Evolutionary conservation across 2,113 vertebrate genomes (phyloP), one percentile per base, ranked within the genome.

Genomic region (Salvelinus sp.): DNA sequence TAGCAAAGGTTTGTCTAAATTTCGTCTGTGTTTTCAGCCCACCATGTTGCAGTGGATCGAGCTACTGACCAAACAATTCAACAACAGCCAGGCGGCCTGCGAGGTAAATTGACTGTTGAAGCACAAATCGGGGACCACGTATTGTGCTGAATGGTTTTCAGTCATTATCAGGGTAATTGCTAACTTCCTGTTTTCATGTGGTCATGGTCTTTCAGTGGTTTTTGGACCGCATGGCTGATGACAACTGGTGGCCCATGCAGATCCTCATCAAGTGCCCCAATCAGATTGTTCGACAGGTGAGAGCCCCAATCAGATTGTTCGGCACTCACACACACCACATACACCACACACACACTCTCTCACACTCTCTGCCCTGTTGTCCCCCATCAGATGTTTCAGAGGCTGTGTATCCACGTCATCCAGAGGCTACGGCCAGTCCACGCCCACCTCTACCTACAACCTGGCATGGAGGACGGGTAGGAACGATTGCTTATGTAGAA

Each of bases 191-290:
- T 60, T 65, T 25, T 66, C 13, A 82, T 91, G 87, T 76, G 7
- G 7, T 85, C 80, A 74, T 67, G 57, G 12, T 64, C 22, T 74
- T 89, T 82, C 90, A 99, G 98, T 99, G 98, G 98, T 99, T 99
- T 93, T 92, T 99, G 92, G 98, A 99, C 82, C 95, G 96, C 33
- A 99, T 99, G 98, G 98, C 98, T 76, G 97, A 99, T 82, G 97
- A 99, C 90, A 98, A 99, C 92, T 99, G 97, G 98, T 99, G 98
- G 98, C 98, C 98, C 66, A 99, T 99, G 98, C 97, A 99, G 92
- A 99, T 99, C 90, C 93, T 99, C 83, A 99, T 99, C 80, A 99
- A 99, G 87, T 99, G 98, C 74, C 98, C 98, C 86, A 99, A 99
- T 93, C 98, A 99, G 91, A 99, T 99, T 74, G 97, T 99, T 77